These are phyloP conservation scores for Hemiprocne comata DNA, from an alignment of 2,113 vertebrate species.

Conservation along the genomic window DNA sequence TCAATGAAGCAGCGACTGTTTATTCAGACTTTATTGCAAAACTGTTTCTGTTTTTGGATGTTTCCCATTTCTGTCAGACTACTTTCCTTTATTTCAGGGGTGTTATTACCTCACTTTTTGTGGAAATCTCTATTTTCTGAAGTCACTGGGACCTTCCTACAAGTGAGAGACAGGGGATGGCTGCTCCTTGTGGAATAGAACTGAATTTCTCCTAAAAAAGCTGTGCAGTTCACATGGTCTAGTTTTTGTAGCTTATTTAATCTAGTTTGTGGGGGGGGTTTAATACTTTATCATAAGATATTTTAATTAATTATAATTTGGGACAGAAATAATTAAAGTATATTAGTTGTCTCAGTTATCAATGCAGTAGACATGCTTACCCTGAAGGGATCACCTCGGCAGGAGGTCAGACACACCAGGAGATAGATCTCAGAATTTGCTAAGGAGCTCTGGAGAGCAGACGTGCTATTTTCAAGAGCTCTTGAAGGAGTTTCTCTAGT, in stretches of 20 bases:
- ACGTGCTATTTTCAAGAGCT: not conserved
- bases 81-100: not conserved
- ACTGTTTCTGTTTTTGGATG: not conserved
- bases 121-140: not conserved
- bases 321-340: not conserved
- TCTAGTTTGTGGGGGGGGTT: too few relatives aligned
- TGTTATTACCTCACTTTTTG: not conserved
- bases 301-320: not conserved
- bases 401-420: not conserved
- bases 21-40: not conserved
- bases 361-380: accelerated
- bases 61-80: not conserved
- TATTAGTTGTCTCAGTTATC: not conserved
- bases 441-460: not conserved
- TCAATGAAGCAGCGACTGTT: not conserved
- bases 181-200: not conserved
- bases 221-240: not conserved
- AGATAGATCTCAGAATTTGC: not conserved
- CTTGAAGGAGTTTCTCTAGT: not conserved
- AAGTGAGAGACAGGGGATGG: not conserved
- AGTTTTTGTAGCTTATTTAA: not conserved
- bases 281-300: not conserved
- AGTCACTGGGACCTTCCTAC: not conserved
- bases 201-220: not conserved
- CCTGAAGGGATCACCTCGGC: not conserved